A percentile compares a stretch with the other conserved stretches of the same genome.
These are phyloP conservation scores for Sinella curviseta DNA, from an alignment of 1,140 invertebrate species.

Conservation along the genomic window DNA sequence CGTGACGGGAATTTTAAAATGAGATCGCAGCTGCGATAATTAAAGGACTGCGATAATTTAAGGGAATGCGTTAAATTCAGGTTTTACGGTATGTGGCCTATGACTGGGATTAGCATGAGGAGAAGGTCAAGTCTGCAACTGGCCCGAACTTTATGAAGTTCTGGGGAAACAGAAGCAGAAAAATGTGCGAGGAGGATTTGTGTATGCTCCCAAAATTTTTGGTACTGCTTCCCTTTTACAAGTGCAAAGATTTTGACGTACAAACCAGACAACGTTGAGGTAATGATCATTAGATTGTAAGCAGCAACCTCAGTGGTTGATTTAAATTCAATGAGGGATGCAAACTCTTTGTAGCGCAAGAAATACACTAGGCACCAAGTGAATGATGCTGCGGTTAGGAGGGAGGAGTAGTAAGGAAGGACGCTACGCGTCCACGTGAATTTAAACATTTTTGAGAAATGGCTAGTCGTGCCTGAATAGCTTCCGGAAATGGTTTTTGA, in stretches of 20 bases:
- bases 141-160: not conserved
- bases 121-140: not conserved
- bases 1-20: no score
- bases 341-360: not conserved
- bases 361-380: constrained; percentile 7
- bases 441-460: not conserved
- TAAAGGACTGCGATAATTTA: no score
- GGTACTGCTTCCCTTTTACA: not conserved
- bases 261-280: not conserved
- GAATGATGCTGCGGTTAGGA: not conserved
- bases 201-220: not conserved
- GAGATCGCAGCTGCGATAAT: no score
- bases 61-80: no score
- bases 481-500: not conserved
- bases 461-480: not conserved
- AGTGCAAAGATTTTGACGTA: not conserved
- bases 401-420: not conserved
- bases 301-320: not conserved
- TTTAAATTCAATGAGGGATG: not conserved
- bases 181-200: not conserved
- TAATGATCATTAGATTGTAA: constrained; percentile 2
- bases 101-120: not conserved
- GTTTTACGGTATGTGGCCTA: no score
- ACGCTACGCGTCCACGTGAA: not conserved
- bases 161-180: not conserved